These are phyloP conservation scores for Saturnia pavonia DNA, from an alignment of 2,888 invertebrate species.

Conservation along the genomic window DNA sequence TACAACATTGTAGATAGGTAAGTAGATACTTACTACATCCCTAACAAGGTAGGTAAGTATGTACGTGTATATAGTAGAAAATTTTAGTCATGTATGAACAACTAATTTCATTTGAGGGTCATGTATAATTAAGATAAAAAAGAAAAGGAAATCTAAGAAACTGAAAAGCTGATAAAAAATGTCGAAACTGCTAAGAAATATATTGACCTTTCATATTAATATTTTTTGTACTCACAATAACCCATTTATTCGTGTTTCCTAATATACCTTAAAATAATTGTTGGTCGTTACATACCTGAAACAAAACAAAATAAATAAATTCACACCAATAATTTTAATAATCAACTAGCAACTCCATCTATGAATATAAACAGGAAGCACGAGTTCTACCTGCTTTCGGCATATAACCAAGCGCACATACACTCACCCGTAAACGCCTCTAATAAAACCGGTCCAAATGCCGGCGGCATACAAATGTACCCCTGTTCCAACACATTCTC, in stretches of 20 bases:
- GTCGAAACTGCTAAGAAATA: background rate
- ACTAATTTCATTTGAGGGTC: too few species aligned
- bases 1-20: too few species aligned
- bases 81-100: too few species aligned
- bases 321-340: slow-evolving; percentile 44
- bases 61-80: too few species aligned
- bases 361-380: slow-evolving; percentile 70
- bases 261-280: background rate
- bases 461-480: slow-evolving; percentile 75
- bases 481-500: slow-evolving; percentile 71
- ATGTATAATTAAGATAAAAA: too few species aligned
- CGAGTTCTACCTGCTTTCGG: slow-evolving; percentile 64
- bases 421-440: slow-evolving; percentile 75
- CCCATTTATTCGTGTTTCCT: background rate
- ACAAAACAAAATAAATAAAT: slow-evolving; percentile 56
- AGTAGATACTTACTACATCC: too few species aligned
- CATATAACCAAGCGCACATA: slow-evolving; percentile 72
- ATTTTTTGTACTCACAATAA: background rate
- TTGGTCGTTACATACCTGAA: slow-evolving; percentile 58
- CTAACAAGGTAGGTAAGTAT: too few species aligned
- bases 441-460: slow-evolving; percentile 74
- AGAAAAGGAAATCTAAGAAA: background rate
- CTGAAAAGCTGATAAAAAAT: background rate
- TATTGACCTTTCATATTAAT: background rate
- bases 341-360: slow-evolving; percentile 49